Base-by-base conservation (phyloP, 2,888 invertebrate genomes). In the Ashinkailepas kermadecensis region DNA sequence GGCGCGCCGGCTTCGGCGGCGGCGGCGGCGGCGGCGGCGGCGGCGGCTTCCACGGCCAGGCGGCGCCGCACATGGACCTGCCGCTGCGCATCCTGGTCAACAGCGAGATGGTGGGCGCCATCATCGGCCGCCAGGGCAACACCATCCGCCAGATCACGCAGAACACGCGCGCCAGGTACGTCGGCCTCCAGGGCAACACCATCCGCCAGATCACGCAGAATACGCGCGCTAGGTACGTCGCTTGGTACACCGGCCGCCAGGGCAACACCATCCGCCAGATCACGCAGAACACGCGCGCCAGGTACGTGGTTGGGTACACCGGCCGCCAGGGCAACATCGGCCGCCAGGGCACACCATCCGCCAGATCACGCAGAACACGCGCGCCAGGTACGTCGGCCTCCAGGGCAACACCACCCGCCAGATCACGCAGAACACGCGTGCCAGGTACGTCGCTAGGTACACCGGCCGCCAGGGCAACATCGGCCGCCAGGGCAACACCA, bases 41-140 rank as follows among this genome's bases (percentile, higher is more conserved):
- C 59, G 59, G 59, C 8, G 65, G 65, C 65, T 23, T 56, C 54
- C 21, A 21, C 8, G 74, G 74, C 21, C 74, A 54, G 74, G 10
- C 54, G 56, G 54, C 21, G 56, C 54, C 18, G 54, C 74, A 74
- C 56, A 8, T 56, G 21, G 74, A 74, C 74, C 21, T 74, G 18
- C 86, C 86, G 58, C 84, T 86, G 64, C 83, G 86, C 85, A 94
- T 98, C 87, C 91, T 98, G 85, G 97, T 98, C 83, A 95, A 96
- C 87, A 96, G 96, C 88, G 98, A 98, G 88, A 97, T 97, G 95
- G 93, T 97, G 84, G 99, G 99, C 84, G 98, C 99, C 86, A 97
- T 99, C 86, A 99, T 99, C 87, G 99, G 99, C 81, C 92, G 97
- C 85, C 96, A 96, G 87, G 99, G 99, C 85, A 94, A 95, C 87